phyloP scores from a whole-genome alignment of 2,113 vertebrate genomes.

The Carassius auratus region DNA sequence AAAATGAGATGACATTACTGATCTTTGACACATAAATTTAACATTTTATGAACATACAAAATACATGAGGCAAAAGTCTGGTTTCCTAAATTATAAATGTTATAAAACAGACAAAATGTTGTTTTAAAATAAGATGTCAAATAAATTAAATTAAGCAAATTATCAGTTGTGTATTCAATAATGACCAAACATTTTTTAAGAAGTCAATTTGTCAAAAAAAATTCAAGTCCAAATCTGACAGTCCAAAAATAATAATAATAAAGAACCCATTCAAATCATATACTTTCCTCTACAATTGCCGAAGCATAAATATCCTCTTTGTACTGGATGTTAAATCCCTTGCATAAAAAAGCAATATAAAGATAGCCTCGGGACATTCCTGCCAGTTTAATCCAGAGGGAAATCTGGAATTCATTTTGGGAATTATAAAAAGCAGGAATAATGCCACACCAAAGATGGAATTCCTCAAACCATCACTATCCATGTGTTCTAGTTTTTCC shows the following conservation, averaged over 20 bases:
- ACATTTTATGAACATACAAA: too few species aligned
- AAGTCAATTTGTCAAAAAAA: too few species aligned
- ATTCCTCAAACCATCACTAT: conserved; percentile 11
- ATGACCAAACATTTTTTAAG: too few species aligned
- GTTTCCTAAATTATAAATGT: too few species aligned
- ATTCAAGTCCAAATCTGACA: background rate
- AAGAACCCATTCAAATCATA: background rate
- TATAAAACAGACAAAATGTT: background rate
- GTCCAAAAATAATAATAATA: background rate
- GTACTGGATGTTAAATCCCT: conserved; percentile 30
- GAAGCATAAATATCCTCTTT: conserved; percentile 3
- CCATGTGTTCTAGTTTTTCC: conserved; percentile 6
- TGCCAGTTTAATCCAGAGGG: background rate
- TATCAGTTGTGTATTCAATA: background rate
- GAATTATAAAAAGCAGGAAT: conserved; percentile 25
- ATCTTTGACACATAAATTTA: too few species aligned
- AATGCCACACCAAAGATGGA: background rate
- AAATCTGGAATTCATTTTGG: conserved; percentile 31
- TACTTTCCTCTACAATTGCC: background rate
- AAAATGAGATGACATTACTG: background rate
- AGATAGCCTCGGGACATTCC: conserved; percentile 29
- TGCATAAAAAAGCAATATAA: conserved; percentile 37
- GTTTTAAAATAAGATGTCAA: background rate
- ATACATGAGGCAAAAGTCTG: background rate
- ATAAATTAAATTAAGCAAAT: background rate